Percentiles rank a stretch among this genome's conserved stretches.
These are phyloP conservation scores for Frankliniella intonsa DNA, from an alignment of 2,888 invertebrate genomes.

Conservation along the genomic window DNA sequence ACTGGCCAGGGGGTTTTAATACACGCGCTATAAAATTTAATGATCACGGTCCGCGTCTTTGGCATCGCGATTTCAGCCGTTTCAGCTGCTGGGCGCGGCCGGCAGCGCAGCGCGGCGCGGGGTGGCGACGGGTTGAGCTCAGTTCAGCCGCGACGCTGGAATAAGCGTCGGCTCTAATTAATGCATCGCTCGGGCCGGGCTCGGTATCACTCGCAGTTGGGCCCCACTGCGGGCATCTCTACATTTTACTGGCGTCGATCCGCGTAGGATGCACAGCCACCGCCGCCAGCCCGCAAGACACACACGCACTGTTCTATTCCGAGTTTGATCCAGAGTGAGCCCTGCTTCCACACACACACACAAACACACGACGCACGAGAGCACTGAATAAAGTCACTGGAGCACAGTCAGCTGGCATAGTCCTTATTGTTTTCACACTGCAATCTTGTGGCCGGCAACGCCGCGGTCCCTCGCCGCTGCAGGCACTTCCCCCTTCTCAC, in stretches of 20 bases:
- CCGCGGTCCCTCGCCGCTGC: neutral
- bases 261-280: neutral
- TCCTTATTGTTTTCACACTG: neutral
- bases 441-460: neutral
- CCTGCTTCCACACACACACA: neutral
- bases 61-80: neutral
- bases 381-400: no score
- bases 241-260: neutral
- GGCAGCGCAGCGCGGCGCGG: neutral
- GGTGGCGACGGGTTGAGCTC: no score
- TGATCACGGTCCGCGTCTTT: neutral
- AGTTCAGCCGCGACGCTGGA: neutral
- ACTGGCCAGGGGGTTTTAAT: neutral
- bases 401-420: neutral
- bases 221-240: no score
- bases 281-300: neutral
- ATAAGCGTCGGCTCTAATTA: neutral
- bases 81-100: neutral
- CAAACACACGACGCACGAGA: neutral
- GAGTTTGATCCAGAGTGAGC: neutral
- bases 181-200: neutral
- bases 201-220: neutral
- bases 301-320: neutral
- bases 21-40: conserved; percentile 17
- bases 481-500: no score